These are phyloP conservation scores for Gila orcuttii DNA, from an alignment of 2,113 vertebrate species.

Conservation along the genomic window DNA sequence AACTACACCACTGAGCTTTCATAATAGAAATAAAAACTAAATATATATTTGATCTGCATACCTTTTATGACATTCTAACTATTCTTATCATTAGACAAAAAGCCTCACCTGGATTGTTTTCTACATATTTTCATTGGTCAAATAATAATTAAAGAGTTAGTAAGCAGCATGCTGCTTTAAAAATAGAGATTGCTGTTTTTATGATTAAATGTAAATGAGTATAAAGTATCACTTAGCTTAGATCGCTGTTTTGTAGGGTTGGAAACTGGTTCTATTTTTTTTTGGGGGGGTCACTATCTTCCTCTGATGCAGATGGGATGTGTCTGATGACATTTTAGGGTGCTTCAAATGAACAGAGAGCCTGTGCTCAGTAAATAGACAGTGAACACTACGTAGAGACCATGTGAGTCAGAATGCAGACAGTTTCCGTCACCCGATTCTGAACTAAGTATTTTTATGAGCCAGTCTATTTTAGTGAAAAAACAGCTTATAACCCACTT, in stretches of 20 bases:
- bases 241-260: background rate
- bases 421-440: background rate
- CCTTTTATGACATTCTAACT: background rate
- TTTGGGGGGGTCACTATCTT: too few species aligned
- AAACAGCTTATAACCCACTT: too few species aligned
- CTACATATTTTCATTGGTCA: too few species aligned
- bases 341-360: background rate
- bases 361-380: background rate
- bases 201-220: background rate
- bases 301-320: background rate
- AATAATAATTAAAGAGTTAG: background rate
- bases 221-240: background rate
- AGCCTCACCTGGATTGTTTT: background rate
- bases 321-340: background rate
- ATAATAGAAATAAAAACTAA: background rate
- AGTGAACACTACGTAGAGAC: background rate
- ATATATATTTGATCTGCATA: background rate
- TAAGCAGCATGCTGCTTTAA: background rate
- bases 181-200: too few species aligned
- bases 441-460: too few species aligned
- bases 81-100: background rate
- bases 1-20: constrained; percentile 18
- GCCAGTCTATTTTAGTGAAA: too few species aligned
- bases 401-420: background rate
- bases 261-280: background rate